phyloP scores from a whole-genome alignment of 2,888 invertebrate genomes.

The Callimorpha dominula region DNA sequence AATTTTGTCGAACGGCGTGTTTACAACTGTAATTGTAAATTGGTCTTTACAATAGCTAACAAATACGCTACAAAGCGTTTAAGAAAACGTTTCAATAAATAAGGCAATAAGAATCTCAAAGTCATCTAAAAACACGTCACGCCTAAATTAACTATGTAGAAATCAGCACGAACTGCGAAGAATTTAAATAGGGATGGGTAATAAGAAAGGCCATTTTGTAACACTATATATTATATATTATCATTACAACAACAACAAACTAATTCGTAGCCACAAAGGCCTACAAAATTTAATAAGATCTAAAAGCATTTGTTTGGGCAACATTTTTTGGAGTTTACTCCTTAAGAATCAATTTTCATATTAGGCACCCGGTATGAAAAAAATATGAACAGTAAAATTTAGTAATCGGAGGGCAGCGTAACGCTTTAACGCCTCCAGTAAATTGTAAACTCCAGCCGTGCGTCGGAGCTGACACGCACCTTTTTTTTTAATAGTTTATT shows the following conservation, averaged over 20 bases:
- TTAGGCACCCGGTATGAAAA: no score
- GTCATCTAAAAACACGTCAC: constrained; percentile 51
- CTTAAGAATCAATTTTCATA: no score
- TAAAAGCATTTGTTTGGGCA: background rate
- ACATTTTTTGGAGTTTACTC: no score
- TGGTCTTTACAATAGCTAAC: background rate
- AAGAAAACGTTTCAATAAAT: background rate
- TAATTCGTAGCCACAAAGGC: background rate
- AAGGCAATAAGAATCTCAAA: constrained; percentile 24
- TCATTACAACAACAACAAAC: background rate
- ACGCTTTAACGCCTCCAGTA: no score
- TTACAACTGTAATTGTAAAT: background rate
- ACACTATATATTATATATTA: constrained; percentile 27
- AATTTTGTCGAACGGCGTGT: background rate
- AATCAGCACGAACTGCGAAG: constrained; percentile 49
- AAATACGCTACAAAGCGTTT: background rate
- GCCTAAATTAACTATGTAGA: constrained; percentile 57
- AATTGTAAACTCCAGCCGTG: no score
- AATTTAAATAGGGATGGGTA: constrained; percentile 49
- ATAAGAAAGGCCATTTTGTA: constrained; percentile 50
- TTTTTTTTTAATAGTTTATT: background rate
- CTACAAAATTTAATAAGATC: background rate
- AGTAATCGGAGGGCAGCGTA: no score
- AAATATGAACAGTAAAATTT: no score
- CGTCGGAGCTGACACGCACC: no score